Percentiles rank a stretch among this genome's conserved stretches.
Conservation (phyloP, 1,140 invertebrate genomes). For the Notospermus geniculatus region DNA sequence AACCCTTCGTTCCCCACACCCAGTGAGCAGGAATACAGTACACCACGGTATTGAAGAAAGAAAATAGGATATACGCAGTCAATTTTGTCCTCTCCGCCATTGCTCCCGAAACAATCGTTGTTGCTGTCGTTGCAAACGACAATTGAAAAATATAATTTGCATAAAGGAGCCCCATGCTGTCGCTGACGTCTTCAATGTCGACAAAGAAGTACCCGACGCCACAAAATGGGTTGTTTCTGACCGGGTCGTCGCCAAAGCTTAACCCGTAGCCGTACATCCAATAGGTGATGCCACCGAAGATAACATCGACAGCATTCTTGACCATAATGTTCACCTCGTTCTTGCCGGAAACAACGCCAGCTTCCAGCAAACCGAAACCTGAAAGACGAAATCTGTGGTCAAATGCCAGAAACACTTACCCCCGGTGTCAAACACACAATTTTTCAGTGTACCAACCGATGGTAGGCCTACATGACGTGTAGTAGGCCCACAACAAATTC, state of each 20-base stretch:
- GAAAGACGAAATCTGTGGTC: constrained; percentile 15
- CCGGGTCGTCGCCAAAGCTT: constrained; percentile 74
- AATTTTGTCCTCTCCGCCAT: constrained; percentile 63
- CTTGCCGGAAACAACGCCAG: constrained; percentile 61
- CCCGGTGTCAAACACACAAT: neutral
- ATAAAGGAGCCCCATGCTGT: constrained; percentile 49
- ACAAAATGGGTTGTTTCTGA: constrained; percentile 70
- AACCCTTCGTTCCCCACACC: constrained; percentile 58
- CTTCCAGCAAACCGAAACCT: constrained; percentile 63
- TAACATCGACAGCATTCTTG: constrained; percentile 67
- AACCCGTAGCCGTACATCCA: constrained; percentile 93
- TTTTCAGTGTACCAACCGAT: too few relatives aligned
- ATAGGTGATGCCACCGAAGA: constrained; percentile 87
- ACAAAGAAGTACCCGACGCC: constrained; percentile 61
- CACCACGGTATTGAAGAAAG: constrained; percentile 64
- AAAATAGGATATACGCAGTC: constrained; percentile 61
- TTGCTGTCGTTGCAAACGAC: constrained; percentile 49
- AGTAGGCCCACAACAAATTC: too few relatives aligned
- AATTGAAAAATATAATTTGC: constrained; percentile 45
- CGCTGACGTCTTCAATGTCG: constrained; percentile 44
- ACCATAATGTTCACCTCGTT: constrained; percentile 64
- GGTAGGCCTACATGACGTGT: too few relatives aligned
- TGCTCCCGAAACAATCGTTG: constrained; percentile 59
- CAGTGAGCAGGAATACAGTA: constrained; percentile 93
- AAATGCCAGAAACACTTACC: neutral